Evolutionary conservation across 2,797 vertebrate species (phyloP), one percentile per base, ranked within the genome.

Genomic region (Siniperca obscura): DNA sequence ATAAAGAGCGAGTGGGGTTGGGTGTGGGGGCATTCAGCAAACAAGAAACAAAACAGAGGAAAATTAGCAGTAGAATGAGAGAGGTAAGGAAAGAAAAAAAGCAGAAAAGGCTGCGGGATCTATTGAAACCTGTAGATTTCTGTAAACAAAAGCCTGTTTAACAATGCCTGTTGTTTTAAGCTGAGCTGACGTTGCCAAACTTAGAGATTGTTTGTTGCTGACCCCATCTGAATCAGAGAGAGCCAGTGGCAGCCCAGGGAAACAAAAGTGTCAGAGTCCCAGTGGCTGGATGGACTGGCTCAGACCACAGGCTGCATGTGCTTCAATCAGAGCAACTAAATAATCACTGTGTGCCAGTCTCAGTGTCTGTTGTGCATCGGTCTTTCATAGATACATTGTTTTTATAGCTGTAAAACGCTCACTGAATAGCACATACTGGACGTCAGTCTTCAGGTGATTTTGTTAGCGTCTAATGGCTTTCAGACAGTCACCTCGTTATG

Each of bases 191-290:
- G 72, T 86, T 87, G 94, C 90, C 93, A 85, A 91, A 94, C 92
- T 95, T 94, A 91, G 92, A 95, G 90, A 92, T 94, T 93, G 95
- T 95, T 95, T 95, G 94, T 95, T 94, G 95, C 95, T 95, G 95
- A 95, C 92, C 82, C 55, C 77, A 87, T 94, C 84, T 93, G 90
- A 95, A 91, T 90, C 74, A 69, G 81, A 89, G 91, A 90, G 88
- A 85, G 88, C 78, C 84, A 25, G 84, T 48, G 81, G 84, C 84
- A 55, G 84, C 73, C 17, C 19, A 0, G 84, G 70, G 86, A 85
- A 91, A 90, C 89, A 91, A 92, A 92, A 87, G 91, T 91, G 85
- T 80, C 64, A 3, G 69, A 80, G 80, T 84, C 75, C 72, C 76
- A 53, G 81, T n/a, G 76, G 81, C 90, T 80, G 85, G 53, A 62